A percentile compares a stretch with the other conserved stretches of the same genome.
These are phyloP conservation scores for Porites divaricata DNA, from an alignment of 92 coral and sea anemone species.

Conservation along the genomic window DNA sequence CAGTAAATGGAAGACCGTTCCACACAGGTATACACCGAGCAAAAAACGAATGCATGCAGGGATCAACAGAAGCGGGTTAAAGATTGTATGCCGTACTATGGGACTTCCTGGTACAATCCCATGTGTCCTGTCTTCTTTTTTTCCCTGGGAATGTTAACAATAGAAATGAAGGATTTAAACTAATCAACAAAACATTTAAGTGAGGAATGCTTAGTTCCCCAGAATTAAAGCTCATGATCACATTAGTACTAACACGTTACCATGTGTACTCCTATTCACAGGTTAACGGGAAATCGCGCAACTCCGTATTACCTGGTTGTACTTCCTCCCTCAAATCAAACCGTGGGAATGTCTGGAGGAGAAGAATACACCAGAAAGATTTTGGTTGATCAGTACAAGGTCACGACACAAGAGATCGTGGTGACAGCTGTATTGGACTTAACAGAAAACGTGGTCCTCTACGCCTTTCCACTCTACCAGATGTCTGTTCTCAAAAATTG, in stretches of 20 bases:
- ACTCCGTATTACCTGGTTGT: background rate
- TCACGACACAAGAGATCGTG: conserved; percentile 32
- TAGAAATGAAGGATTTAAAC: too few species aligned
- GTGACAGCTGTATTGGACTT: conserved; percentile 35
- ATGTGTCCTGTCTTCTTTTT: too few species aligned
- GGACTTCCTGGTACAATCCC: too few species aligned
- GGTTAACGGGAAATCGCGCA: conserved; percentile 12
- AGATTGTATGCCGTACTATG: too few species aligned
- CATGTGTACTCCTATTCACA: background rate
- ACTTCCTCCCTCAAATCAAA: conserved; percentile 11
- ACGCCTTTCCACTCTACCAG: conserved; percentile 40
- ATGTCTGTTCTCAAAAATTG: conserved; percentile 29
- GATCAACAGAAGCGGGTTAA: too few species aligned
- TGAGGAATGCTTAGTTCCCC: too few species aligned
- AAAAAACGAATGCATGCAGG: too few species aligned
- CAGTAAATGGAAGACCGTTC: too few species aligned
- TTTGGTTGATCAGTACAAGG: conserved; percentile 22
- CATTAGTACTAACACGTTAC: background rate
- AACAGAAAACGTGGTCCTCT: conserved; percentile 36
- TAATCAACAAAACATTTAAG: too few species aligned
- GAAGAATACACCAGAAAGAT: background rate
- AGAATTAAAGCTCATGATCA: too few species aligned
- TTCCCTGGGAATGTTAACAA: too few species aligned
- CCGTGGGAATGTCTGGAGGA: background rate
- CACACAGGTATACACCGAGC: too few species aligned